Conservation (phyloP, 2,888 invertebrate genomes). For the Synanthedon formicaeformis region DNA sequence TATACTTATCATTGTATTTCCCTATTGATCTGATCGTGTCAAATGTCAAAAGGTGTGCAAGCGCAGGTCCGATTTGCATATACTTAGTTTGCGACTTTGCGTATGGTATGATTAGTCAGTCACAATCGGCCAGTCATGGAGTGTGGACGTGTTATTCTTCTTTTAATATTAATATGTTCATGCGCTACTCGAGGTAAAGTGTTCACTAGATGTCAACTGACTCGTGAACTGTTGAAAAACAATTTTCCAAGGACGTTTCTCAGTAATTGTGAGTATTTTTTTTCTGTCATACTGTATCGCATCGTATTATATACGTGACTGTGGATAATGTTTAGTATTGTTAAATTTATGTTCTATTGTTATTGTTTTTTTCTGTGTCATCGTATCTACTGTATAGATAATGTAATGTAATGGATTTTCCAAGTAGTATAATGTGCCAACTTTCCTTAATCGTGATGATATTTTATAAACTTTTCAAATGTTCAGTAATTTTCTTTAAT, state of each 20-base stretch:
- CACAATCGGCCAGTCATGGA: constrained; percentile 26
- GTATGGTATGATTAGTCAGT: too few relatives aligned
- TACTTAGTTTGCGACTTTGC: too few relatives aligned
- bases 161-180: constrained; percentile 27
- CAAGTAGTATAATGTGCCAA: not conserved
- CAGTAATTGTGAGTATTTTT: constrained; percentile 75
- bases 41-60: constrained; percentile 36
- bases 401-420: not conserved
- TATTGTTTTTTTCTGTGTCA: not conserved
- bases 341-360: not conserved
- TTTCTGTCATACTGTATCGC: not conserved
- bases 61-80: constrained; percentile 18
- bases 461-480: not conserved
- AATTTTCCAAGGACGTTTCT: constrained; percentile 75
- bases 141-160: constrained; percentile 26
- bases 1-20: not conserved
- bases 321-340: not conserved
- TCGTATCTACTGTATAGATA: not conserved
- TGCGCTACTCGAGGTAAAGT: constrained; percentile 58
- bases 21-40: constrained; percentile 4
- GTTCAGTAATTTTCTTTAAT: too few relatives aligned
- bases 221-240: constrained; percentile 73
- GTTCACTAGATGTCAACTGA: constrained; percentile 76
- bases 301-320: not conserved
- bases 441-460: not conserved